phyloP scores from a whole-genome alignment of 2,113 vertebrate genomes.

The Maccullochella peelii region DNA sequence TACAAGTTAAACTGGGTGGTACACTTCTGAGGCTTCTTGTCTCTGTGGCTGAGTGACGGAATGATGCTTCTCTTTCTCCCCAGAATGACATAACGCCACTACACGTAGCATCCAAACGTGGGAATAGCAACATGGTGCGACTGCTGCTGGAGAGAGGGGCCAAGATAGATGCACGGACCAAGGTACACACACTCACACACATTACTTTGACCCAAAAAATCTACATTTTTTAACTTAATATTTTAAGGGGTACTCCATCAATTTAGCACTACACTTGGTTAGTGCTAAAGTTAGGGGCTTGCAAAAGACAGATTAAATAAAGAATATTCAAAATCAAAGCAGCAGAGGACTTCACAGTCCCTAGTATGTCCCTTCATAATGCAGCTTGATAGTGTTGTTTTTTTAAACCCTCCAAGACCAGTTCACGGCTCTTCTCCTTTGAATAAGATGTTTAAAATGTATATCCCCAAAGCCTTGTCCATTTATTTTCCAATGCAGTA shows the following conservation, averaged over 20 bases:
- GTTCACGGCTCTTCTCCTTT: too few relatives aligned
- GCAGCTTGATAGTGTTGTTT: background rate
- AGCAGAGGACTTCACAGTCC: too few relatives aligned
- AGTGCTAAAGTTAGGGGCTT: background rate
- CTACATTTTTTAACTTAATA: background rate
- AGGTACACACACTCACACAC: conserved; percentile 81
- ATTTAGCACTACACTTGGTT: background rate
- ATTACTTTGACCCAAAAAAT: background rate
- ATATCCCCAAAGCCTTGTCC: too few relatives aligned
- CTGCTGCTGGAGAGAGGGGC: conserved; percentile 95
- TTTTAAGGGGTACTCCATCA: background rate
- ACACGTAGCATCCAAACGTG: conserved; percentile 97
- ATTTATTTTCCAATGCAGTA: background rate
- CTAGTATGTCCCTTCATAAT: background rate
- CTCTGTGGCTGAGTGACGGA: background rate
- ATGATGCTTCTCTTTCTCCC: background rate
- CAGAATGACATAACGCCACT: conserved; percentile 98
- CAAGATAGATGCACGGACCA: conserved; percentile 97
- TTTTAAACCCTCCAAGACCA: background rate
- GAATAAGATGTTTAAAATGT: background rate
- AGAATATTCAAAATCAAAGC: background rate
- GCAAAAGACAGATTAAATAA: background rate
- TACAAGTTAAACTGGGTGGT: background rate
- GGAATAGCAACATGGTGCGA: conserved; percentile 98
- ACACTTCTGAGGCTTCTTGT: background rate